Conservation (phyloP, 2,888 invertebrate genomes). For the Rhamphomyia laevipes region DNA sequence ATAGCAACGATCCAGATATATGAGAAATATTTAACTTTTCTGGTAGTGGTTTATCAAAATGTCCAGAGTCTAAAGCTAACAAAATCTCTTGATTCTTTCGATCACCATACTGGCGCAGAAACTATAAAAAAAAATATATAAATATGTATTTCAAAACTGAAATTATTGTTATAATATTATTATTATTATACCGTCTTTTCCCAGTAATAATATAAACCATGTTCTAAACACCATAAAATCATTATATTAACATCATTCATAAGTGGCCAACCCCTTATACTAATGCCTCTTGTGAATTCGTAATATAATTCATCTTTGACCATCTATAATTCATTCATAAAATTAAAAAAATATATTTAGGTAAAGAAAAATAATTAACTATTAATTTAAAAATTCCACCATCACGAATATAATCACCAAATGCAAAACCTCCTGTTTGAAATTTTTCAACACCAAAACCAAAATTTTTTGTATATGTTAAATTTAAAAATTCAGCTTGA, state of each 20-base stretch:
- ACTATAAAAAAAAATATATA: background rate
- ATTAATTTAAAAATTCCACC: slow-evolving; percentile 26
- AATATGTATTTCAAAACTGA: too few relatives aligned
- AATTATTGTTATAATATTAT: background rate
- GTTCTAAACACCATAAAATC: background rate
- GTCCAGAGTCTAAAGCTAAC: background rate
- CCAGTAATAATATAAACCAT: background rate
- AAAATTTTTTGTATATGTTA: slow-evolving; percentile 24
- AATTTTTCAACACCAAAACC: slow-evolving; percentile 31
- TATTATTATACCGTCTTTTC: background rate
- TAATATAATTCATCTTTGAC: background rate
- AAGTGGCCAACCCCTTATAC: background rate
- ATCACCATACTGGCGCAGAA: background rate
- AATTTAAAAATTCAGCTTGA: slow-evolving; percentile 25
- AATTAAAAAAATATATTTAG: background rate
- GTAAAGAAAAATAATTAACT: slow-evolving; percentile 15
- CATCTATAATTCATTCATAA: background rate
- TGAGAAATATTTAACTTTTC: background rate
- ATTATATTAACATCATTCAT: background rate
- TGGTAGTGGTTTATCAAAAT: background rate
- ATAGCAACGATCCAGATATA: background rate
- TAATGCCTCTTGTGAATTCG: background rate
- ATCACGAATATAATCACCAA: slow-evolving; percentile 26
- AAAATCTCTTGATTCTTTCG: background rate
- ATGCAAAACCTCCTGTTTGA: slow-evolving; percentile 23